Conservation (phyloP, 1,140 invertebrate species). For the Eciton burchellii region DNA sequence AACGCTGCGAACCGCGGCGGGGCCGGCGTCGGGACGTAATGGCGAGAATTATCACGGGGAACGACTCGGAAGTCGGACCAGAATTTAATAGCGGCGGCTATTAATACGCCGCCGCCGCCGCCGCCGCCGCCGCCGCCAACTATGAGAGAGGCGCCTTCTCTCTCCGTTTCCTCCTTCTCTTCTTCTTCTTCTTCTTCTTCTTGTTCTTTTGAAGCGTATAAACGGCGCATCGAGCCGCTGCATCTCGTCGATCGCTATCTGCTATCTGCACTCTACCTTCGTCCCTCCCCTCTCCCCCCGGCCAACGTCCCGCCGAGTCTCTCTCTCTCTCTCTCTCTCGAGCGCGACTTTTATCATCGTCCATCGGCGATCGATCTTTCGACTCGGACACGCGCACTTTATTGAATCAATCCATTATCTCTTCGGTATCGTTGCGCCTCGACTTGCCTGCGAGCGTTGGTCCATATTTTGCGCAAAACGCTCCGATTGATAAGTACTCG, state of each 20-base stretch:
- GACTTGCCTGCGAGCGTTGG: not conserved
- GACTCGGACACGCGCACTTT: no score
- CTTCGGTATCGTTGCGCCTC: no score
- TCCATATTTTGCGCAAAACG: no score
- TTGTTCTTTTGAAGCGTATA: not conserved
- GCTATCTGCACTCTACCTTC: no score
- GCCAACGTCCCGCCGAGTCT: no score
- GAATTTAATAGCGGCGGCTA: not conserved
- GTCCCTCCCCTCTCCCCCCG: no score
- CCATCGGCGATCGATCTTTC: no score
- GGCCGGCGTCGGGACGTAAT: not conserved
- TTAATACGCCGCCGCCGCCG: no score
- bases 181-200: not conserved
- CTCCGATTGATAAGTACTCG: not conserved
- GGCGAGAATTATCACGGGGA: not conserved
- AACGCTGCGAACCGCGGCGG: not conserved
- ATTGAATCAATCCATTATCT: not conserved
- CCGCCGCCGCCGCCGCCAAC: no score
- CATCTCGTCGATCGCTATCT: not conserved
- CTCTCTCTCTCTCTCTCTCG: no score
- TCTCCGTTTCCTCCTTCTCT: not conserved
- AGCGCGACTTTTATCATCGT: no score
- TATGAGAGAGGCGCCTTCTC: not conserved
- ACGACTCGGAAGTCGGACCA: not conserved
- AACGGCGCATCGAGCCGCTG: not conserved